Evolutionary conservation across 2,797 vertebrate species (phyloP).

Genomic region (Sandelia bainsii): DNA sequence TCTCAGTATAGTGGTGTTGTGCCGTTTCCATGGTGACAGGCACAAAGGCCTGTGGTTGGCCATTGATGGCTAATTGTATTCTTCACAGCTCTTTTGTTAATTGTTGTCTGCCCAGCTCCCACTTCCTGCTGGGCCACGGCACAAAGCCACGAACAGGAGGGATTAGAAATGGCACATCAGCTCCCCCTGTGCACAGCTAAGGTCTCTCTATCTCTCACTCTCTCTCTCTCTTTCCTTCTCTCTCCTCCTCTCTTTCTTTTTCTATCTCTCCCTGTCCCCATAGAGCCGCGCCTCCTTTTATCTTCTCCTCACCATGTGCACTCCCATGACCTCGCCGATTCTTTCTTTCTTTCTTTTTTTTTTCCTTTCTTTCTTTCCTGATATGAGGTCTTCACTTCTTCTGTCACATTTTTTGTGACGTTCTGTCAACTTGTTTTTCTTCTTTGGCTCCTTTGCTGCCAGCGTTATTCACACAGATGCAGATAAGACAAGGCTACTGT

Average conservation of each 20-base stretch:
- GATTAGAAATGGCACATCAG: constrained; percentile 89
- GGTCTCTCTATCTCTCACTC: constrained; percentile 66
- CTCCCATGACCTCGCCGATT: constrained; percentile 64
- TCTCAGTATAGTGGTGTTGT: constrained; percentile 88
- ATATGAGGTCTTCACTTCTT: constrained; percentile 53
- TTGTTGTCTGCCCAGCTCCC: constrained; percentile 91
- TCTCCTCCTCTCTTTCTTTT: constrained; percentile 46
- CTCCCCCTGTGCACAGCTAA: constrained; percentile 72
- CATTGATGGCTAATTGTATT: constrained; percentile 93
- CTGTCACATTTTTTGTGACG: constrained; percentile 12
- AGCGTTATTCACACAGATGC: constrained; percentile 12
- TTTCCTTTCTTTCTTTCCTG: constrained; percentile 29
- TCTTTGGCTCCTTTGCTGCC: constrained; percentile 10
- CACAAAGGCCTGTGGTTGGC: constrained; percentile 90
- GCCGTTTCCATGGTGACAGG: constrained; percentile 88
- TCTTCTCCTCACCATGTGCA: constrained; percentile 65
- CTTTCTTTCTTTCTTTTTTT: constrained; percentile 34
- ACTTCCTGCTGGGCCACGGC: constrained; percentile 90
- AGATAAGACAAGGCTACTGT: constrained; percentile 16
- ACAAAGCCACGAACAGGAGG: constrained; percentile 90
- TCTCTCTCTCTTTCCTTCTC: constrained; percentile 58
- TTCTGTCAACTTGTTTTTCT: constrained; percentile 23
- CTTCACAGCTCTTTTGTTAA: constrained; percentile 92
- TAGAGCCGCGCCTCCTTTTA: constrained; percentile 70
- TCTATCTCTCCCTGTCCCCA: constrained; percentile 57